Evolutionary conservation across 2,888 invertebrate genomes (phyloP), one percentile per base, ranked within the genome.

Genomic region (Polylopha cassiicola): DNA sequence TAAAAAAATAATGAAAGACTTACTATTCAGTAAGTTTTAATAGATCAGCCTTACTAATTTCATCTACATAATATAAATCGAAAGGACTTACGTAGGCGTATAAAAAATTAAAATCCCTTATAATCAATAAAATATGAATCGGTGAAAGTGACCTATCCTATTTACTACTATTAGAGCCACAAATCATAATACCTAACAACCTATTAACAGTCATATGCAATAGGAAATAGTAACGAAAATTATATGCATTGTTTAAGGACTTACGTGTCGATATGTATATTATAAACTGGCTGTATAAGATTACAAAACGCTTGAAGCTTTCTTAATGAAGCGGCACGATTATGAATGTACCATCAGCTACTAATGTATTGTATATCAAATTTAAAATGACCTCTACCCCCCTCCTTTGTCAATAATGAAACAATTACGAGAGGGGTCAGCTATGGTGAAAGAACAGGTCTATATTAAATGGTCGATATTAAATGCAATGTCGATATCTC

Each of bases 241-340:
- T 31, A 5, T 11, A 3, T 16, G 4, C n/a, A 17, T 27, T 5
- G 21, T 10, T 21, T 4, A 5, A 4, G 6, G 13, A 13, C 30
- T 28, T 16, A 20, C 3, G 30, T 36, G 14, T 20, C 15, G 24
- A 16, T 14, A 16, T 30, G 24, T 36, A 36, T 29, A 38, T 16
- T 23, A 26, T 21, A 11, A 13, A 7, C 14, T n/a, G n/a, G n/a
- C n/a, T n/a, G n/a, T 26, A 27, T 53, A 53, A 55, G 55, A 65
- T 66, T 62, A 58, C 51, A 58, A 66, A 65, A 55, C 63, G 60
- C 71, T 64, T 47, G 48, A 39, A 57, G 63, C 56, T 48, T 48
- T 62, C 61, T 62, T 67, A 72, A 72, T 66, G 65, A 68, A 69
- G 60, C 61, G 54, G 64, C 57, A 59, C 56, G 57, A 49, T 44